A percentile compares a stretch with the other conserved stretches of the same genome.
Evolutionary conservation across 2,797 vertebrate species (phyloP).

Genomic region (Sphenopsis melanotis): DNA sequence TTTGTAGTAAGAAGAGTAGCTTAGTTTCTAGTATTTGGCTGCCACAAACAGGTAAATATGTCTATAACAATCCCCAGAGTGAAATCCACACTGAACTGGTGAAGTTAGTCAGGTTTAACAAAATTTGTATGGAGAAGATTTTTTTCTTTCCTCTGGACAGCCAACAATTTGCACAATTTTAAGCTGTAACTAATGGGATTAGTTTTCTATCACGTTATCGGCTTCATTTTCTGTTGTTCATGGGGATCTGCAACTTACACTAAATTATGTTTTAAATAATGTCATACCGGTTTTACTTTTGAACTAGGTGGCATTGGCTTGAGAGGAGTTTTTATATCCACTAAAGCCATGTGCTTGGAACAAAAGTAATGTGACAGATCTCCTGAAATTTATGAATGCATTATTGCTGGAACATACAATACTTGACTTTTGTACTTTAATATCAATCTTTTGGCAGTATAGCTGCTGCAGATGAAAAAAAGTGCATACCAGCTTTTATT

Average conservation of each 20-base stretch:
- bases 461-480: background rate
- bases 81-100: background rate
- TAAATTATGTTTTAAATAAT: background rate
- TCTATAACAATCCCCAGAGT: background rate
- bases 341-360: background rate
- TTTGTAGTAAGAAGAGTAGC: background rate
- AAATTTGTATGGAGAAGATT: background rate
- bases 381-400: conserved; percentile 38
- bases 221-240: background rate
- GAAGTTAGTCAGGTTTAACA: background rate
- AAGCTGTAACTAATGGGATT: background rate
- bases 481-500: background rate
- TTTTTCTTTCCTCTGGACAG: background rate
- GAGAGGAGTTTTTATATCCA: conserved; percentile 10
- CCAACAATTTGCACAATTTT: background rate
- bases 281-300: background rate
- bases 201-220: background rate
- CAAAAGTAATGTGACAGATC: conserved; percentile 49
- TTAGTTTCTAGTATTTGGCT: background rate
- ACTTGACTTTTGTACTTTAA: conserved; percentile 48
- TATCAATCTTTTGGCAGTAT: conserved; percentile 42
- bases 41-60: background rate
- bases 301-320: background rate
- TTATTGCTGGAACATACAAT: conserved; percentile 35
- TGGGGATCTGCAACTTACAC: background rate